A percentile compares a stretch with the other conserved stretches of the same genome.
phyloP scores from a whole-genome alignment of 2,888 invertebrate genomes.

The Mycogona germanica region DNA sequence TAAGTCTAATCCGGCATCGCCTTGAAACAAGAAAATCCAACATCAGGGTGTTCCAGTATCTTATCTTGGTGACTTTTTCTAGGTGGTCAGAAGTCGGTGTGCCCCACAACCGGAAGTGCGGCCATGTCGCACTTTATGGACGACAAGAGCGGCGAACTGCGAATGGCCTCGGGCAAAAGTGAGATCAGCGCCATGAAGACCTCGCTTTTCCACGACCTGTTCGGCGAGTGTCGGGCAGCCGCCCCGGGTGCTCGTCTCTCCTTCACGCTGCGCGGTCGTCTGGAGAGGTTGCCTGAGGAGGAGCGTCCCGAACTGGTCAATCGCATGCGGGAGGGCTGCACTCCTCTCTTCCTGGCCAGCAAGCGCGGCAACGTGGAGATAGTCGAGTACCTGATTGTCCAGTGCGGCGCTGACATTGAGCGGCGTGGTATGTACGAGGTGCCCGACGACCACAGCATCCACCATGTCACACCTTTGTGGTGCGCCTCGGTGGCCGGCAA shows the following conservation, averaged over 20 bases:
- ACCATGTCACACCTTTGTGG: constrained; percentile 81
- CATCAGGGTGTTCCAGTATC: no score
- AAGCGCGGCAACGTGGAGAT: constrained; percentile 69
- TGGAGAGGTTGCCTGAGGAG: constrained; percentile 37
- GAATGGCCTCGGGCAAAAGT: constrained; percentile 26
- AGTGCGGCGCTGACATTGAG: constrained; percentile 73
- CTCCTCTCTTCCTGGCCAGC: constrained; percentile 66
- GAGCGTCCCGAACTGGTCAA: constrained; percentile 36
- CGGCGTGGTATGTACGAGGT: constrained; percentile 71
- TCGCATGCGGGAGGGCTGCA: constrained; percentile 53
- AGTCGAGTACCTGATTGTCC: constrained; percentile 68
- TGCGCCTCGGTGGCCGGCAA: constrained; percentile 80
- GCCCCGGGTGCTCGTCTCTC: constrained; percentile 55
- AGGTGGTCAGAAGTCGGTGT: no score
- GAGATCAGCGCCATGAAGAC: constrained; percentile 34
- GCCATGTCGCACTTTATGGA: no score
- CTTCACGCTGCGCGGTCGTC: constrained; percentile 40
- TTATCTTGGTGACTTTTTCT: no score
- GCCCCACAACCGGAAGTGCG: no score
- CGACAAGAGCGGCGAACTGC: no score
- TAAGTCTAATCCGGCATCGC: no score
- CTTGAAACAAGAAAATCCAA: no score
- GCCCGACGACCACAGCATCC: constrained; percentile 63
- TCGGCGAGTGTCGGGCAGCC: constrained; percentile 48
- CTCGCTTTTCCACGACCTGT: constrained; percentile 46